Percentiles rank a stretch among this genome's conserved stretches.
phyloP scores from a whole-genome alignment of 2,888 invertebrate genomes.

The Heliconius ismenius region DNA sequence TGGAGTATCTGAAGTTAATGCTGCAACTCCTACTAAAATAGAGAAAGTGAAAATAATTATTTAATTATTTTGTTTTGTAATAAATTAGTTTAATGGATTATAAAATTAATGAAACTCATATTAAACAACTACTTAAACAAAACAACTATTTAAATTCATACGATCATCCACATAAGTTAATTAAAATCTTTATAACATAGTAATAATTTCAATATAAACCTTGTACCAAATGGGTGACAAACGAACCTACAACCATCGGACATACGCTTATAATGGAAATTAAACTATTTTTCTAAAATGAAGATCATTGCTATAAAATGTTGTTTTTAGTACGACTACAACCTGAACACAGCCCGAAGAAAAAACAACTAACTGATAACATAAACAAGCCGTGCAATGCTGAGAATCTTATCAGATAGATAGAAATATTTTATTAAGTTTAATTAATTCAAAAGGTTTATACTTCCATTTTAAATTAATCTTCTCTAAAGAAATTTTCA shows the following conservation, averaged over 20 bases:
- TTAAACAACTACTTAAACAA: no score
- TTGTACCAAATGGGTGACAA: neutral
- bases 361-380: conserved; percentile 26
- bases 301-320: neutral
- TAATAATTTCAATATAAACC: neutral
- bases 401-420: conserved; percentile 24
- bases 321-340: neutral
- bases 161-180: no score
- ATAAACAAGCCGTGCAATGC: conserved; percentile 35
- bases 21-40: no score
- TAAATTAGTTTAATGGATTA: no score
- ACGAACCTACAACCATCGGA: neutral
- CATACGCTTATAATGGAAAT: neutral
- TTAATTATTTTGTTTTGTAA: no score
- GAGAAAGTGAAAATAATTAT: no score
- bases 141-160: no score
- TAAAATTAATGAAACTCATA: no score
- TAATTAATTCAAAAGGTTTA: conserved; percentile 15
- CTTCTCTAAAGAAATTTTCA: neutral
- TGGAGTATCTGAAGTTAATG: no score
- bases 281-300: neutral
- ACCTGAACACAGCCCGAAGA: neutral
- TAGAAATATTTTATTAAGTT: conserved; percentile 28
- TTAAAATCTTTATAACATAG: neutral
- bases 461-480: neutral